Evolutionary conservation across 2,888 invertebrate genomes (phyloP), one percentile per base, ranked within the genome.

Genomic region (Tenthredo distinguenda): DNA sequence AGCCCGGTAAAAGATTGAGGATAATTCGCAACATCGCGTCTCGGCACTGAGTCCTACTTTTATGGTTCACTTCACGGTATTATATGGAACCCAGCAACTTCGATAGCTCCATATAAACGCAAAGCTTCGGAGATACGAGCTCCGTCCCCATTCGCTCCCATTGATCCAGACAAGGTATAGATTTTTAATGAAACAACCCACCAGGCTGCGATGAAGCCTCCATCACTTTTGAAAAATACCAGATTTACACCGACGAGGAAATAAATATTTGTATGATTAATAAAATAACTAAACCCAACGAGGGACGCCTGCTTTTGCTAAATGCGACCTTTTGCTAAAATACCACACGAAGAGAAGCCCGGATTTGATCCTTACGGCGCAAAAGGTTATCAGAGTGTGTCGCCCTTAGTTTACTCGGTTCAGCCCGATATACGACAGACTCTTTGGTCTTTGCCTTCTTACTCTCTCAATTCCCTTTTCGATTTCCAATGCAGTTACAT

Each of bases 1-100:
- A 68, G 68, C 68, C 68, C 68, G 68, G 62, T 62, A 77, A 77
- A 55, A 55, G 77, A 77, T 40, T 50, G 50, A 50, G 77, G 77
- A 55, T 77, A 31, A 77, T 55, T 77, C 31, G 50, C 55, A 77
- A 34, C 26, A 47, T 77, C 77, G 55, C 47, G 15, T 31, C n/a
- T 15, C 34, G n/a, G 40, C 77, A 77, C 34, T 55, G 31, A 43
- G 74, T 74, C 40, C 26, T 31, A 31, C 55, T 55, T 26, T 77
- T 31, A 50, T 55, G 50, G 77, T 40, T 77, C 50, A 77, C 31
- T 55, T 31, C 55, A 34, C 31, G 31, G 77, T 26, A 40, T 50
- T 50, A 21, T 77, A 50, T 34, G 31, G 77, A 77, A 26, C 21
- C 43, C 43, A 43, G 21, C 12, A 26, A n/a, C 40, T 43, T 43